Base-by-base conservation (phyloP, 2,888 invertebrate species). In the Pollenia angustigena region DNA sequence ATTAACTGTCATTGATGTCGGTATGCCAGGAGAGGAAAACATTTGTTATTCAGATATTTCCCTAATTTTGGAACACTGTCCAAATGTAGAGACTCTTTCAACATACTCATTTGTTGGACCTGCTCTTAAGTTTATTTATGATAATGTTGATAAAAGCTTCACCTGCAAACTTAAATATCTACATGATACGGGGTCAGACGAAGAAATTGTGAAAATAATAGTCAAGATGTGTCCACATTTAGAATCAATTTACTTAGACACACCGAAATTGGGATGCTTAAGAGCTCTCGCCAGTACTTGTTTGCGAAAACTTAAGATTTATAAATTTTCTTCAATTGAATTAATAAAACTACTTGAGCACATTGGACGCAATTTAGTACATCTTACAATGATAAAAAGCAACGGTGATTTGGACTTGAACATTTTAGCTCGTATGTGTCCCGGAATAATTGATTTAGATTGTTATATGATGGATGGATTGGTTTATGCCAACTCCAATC, bases 91-190 rank as follows among this genome's bases (percentile, higher is more conserved):
- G 52, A 95, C 95, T 62, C 92, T 96, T 32, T 95, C 95, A 81
- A 95, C 95, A 74, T 96, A 96, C 90, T 96, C 96, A 0, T 96
- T 94, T 91, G 95, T 96, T 54, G 96, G 96, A 0, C 95, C 94
- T 90, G 94, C 96, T 1, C 91, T 96, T 23, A 93, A 94, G 85
- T 94, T 95, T 88, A 93, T 96, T 42, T 93, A 94, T 88, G 94
- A 94, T 32, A 93, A 94, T 87, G 94, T 94, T 16, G 94, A 95
- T 85, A 94, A 94, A 48, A 93, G 94, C 14, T 95, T 95, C 89
- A 94, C 94, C 92, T 95, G 95, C n/a, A 96, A 95, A 89, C 89
- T 96, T 50, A 95, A 95, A 88, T 96, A 96, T 90, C 90, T 96
- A 32, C 96, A 96, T 89, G 96, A 96, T 89, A 95, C 95, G 0